Evolutionary conservation across 2,113 vertebrate genomes (phyloP), one percentile per base, ranked within the genome.

Genomic region (Erythrocebus patas): DNA sequence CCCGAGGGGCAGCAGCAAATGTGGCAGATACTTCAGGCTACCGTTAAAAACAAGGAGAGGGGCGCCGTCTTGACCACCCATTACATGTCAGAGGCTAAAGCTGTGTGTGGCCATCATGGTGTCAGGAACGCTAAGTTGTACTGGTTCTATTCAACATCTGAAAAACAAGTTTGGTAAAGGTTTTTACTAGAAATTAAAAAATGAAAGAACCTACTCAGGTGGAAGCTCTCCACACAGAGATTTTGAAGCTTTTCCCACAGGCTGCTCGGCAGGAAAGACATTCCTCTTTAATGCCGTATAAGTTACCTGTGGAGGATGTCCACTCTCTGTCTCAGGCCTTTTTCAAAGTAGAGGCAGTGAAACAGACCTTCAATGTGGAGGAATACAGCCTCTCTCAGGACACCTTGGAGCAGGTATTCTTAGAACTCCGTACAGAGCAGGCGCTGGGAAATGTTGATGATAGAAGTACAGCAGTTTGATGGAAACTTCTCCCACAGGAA

Each of bases 31-130:
- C 99, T 99, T 0, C 98, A 97, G 30, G 95, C 98, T 0, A 98
- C 98, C 0, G 92, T 99, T 95, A 99, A 94, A 96, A 98, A 99
- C 97, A 98, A 95, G 13, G 99, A 99, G 86, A 98, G 99, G 3
- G 99, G 99, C 0, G 99, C 99, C 38, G 8, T 99, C 70, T 98
- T 99, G 86, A 99, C 99, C 98, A 99, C 99, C 0, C 99, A 99
- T 93, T 99, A 99, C 98, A 99, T 99, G 99, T 99, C 99, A 79
- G 99, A 99, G 98, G 99, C 98, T 0, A 99, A 98, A 38, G 99
- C 99, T 0, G 96, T 99, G 94, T 99, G 99, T 99, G 27, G 99
- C 99, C 86, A 96, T 99, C 97, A 98, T 99, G 99, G 99, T 99
- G 73, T 98, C 99, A 0, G 99, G 99, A 8, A 99, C 98, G 96